Base-by-base conservation (phyloP, 2,797 vertebrate species). In the Lemur catta region DNA sequence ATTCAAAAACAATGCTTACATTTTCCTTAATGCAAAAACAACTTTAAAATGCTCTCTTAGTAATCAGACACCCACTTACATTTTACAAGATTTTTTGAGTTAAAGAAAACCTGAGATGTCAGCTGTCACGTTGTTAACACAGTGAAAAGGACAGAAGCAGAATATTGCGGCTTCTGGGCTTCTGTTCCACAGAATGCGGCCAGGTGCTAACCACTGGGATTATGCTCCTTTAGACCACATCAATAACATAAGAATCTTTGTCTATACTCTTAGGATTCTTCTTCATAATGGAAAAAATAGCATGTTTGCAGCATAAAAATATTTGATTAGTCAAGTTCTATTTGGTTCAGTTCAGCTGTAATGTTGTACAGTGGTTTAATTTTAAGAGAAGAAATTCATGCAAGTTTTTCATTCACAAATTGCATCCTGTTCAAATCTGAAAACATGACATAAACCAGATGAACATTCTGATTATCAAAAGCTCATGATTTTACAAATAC, bases 71-170 rank as follows among this genome's bases (percentile, higher is more conserved):
- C 52, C 6, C 61, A 61, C 28, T 86, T 80, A n/a, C 18, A 59
- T 80, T 43, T 71, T 61, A 63, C 6, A 50, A 10, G 0, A 76
- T 52, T 94, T 96, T 91, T 67, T 76, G 71, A 48, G 57, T 91
- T 89, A 90, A 76, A 61, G 38, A 84, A 91, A 96, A 55, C 57
- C 80, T 65, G 92, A 96, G 74, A 95, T 89, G 87, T 55, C 46
- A 87, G 55, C 30, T 71, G 38, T 50, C 35, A 11, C 33, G 48
- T 61, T 69, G 69, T 59, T 13, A 96, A 52, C 3, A 13, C 8
- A 87, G 26, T 15, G 4, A 46, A 88, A 95, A 93, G n/a, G 48
- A 89, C 26, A 20, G 30, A 8, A 81, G 8, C 4, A 43, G 52
- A 82, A 43, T 6, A 35, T 1, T 74, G 30, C 14, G 43, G 59